phyloP scores from a whole-genome alignment of 2,888 invertebrate genomes.

The Erynnis tages region DNA sequence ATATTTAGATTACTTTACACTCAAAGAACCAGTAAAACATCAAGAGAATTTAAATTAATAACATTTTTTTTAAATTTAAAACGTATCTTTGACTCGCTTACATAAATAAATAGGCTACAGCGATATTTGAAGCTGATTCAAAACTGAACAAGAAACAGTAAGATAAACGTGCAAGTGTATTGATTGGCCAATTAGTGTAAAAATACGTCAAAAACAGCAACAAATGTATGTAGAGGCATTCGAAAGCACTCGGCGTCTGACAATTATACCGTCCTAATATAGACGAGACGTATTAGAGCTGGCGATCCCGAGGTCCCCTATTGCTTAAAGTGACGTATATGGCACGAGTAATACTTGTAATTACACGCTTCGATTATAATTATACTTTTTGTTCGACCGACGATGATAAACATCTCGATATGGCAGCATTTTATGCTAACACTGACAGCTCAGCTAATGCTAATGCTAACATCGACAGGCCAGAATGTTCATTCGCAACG shows the following conservation, averaged over 20 bases:
- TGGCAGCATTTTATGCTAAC: constrained; percentile 19
- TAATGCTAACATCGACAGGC: constrained; percentile 19
- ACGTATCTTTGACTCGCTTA: no score
- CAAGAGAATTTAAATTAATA: neutral
- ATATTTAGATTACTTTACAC: no score
- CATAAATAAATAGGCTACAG: neutral
- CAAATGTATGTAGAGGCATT: neutral
- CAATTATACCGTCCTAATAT: constrained; percentile 22
- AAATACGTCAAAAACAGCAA: neutral
- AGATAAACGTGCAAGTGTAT: neutral
- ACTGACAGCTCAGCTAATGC: constrained; percentile 23
- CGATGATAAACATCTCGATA: constrained; percentile 18
- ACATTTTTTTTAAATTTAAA: no score
- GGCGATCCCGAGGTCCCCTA: constrained; percentile 8
- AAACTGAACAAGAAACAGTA: neutral
- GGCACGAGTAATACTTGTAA: constrained; percentile 12
- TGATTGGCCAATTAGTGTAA: neutral
- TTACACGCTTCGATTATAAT: constrained; percentile 25
- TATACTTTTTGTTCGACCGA: constrained; percentile 19
- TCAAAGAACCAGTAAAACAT: no score
- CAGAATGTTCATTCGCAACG: constrained; percentile 17
- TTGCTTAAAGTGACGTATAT: neutral
- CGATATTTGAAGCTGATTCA: neutral
- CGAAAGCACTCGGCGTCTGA: constrained; percentile 2
- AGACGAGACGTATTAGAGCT: constrained; percentile 14